A percentile compares a stretch with the other conserved stretches of the same genome.
Evolutionary conservation across 2,113 vertebrate species (phyloP).

Genomic region (Chaetops frenatus): DNA sequence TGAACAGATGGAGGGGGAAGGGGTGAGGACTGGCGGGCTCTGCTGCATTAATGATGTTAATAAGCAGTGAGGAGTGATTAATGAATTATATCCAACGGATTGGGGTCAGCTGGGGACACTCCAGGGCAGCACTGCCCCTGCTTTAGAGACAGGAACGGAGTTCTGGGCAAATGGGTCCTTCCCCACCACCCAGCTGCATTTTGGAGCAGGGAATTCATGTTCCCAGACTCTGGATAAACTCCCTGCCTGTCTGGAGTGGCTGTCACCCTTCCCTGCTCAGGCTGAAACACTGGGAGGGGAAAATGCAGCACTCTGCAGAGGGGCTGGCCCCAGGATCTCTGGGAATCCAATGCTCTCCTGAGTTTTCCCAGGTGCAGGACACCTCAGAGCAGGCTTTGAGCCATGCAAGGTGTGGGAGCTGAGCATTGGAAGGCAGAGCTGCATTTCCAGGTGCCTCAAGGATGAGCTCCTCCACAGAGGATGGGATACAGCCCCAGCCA

Average conservation of each 20-base stretch:
- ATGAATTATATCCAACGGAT: not conserved
- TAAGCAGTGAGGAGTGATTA: not conserved
- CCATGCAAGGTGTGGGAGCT: rapidly evolving
- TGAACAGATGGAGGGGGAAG: not conserved
- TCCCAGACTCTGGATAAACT: not conserved
- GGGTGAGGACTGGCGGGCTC: not conserved
- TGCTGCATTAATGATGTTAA: not conserved
- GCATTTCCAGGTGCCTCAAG: not conserved
- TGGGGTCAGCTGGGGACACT: not conserved
- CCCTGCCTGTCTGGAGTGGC: not conserved
- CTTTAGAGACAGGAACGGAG: not conserved
- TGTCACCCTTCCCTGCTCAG: not conserved
- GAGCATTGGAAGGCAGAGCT: not conserved
- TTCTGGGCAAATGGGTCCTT: not conserved
- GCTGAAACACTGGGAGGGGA: not conserved
- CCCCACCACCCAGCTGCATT: not conserved
- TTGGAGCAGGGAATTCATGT: not conserved
- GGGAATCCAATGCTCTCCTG: not conserved
- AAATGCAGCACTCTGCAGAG: not conserved
- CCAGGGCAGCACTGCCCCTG: no score
- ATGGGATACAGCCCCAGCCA: not conserved
- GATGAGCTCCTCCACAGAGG: not conserved
- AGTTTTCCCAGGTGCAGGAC: not conserved
- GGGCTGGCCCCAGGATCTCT: not conserved
- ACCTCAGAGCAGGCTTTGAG: not conserved